Evolutionary conservation across 2,888 invertebrate genomes (phyloP).

Genomic region (Sinhomidia bicolor): DNA sequence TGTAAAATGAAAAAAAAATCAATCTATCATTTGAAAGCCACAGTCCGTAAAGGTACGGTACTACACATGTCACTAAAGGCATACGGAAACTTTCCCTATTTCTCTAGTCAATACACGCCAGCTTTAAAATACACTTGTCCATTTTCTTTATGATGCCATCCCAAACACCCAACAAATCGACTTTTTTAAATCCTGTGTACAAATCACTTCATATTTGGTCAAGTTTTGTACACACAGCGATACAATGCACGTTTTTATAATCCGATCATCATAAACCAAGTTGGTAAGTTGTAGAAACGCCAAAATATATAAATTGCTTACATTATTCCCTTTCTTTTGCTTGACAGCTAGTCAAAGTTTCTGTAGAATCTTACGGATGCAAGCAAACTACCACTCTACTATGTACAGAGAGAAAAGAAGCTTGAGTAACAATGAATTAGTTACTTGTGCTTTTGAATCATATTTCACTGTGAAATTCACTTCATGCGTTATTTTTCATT

Average conservation of each 20-base stretch:
- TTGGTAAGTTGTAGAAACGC: conserved; percentile 18
- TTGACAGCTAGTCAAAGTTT: conserved; percentile 39
- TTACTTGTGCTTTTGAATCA: conserved; percentile 32
- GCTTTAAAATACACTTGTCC: no score
- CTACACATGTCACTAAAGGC: no score
- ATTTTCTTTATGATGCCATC: no score
- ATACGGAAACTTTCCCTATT: no score
- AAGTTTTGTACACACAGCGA: neutral
- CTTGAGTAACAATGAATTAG: conserved; percentile 14
- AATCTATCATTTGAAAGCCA: no score
- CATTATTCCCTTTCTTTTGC: conserved; percentile 29
- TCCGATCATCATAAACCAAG: conserved; percentile 46
- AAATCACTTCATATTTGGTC: conserved; percentile 66
- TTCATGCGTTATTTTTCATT: conserved; percentile 64
- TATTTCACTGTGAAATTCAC: conserved; percentile 49
- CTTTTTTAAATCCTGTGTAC: conserved; percentile 6
- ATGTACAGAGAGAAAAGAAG: neutral
- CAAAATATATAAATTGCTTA: conserved; percentile 57
- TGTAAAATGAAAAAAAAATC: neutral
- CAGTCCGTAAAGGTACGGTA: no score
- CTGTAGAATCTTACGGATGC: conserved; percentile 18
- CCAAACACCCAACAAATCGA: neutral
- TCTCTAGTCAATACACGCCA: no score
- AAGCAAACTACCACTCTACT: neutral
- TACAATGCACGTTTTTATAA: conserved; percentile 40